A percentile compares a stretch with the other conserved stretches of the same genome.
phyloP scores from a whole-genome alignment of 1,140 invertebrate species.

The Gonatopus flavifemur region DNA sequence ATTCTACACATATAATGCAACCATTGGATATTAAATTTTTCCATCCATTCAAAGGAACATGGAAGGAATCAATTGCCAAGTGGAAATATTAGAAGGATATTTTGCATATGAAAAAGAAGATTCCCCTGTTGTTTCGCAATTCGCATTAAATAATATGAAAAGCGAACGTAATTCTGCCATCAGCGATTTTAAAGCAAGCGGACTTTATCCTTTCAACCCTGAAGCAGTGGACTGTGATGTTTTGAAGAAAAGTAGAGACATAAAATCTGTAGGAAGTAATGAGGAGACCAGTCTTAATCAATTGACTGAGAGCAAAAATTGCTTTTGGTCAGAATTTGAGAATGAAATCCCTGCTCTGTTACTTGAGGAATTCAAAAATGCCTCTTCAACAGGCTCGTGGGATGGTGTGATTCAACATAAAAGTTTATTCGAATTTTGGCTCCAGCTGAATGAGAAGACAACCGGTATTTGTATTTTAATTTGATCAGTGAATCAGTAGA shows the following conservation, averaged over 20 bases:
- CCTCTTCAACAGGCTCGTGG: neutral
- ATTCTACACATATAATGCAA: slow-evolving; percentile 43
- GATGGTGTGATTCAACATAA: slow-evolving; percentile 4
- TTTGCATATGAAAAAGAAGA: slow-evolving; percentile 14
- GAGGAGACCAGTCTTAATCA: neutral
- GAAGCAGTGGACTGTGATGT: slow-evolving; percentile 31
- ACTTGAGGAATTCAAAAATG: slow-evolving; percentile 9
- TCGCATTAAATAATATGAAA: slow-evolving; percentile 14
- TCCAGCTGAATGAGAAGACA: neutral
- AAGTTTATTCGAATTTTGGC: slow-evolving; percentile 9
- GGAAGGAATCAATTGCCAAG: slow-evolving; percentile 26
- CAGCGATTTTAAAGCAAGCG: slow-evolving; percentile 36
- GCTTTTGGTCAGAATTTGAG: slow-evolving; percentile 2
- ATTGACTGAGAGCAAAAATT: neutral
- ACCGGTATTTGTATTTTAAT: slow-evolving; percentile 4
- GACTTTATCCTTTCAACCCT: slow-evolving; percentile 32
- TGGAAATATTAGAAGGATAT: slow-evolving; percentile 17
- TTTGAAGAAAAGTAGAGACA: slow-evolving; percentile 17
- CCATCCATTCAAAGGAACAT: slow-evolving; percentile 33
- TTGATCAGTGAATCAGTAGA: neutral
- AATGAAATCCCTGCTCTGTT: neutral
- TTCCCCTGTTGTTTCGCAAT: slow-evolving; percentile 31
- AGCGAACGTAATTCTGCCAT: slow-evolving; percentile 20
- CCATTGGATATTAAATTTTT: slow-evolving; percentile 44
- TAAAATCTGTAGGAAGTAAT: slow-evolving; percentile 2